Conservation (phyloP, 2,113 vertebrate species). For the Rhinolophus sinicus region DNA sequence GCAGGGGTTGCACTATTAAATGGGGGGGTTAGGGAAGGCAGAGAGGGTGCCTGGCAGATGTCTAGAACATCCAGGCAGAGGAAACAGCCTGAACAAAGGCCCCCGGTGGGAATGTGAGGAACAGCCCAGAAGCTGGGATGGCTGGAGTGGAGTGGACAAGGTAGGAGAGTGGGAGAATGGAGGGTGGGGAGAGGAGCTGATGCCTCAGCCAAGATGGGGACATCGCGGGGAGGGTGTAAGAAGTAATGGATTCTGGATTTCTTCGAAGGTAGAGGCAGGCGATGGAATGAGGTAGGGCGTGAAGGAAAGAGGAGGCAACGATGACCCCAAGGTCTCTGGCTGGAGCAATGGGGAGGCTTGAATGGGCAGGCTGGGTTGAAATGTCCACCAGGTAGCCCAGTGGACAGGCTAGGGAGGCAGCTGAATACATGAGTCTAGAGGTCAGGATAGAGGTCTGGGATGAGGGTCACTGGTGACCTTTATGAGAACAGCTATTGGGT, state of each 20-base stretch:
- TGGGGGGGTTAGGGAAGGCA: not conserved
- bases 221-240: not conserved
- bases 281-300: no score
- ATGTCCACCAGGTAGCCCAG: not conserved
- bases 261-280: not conserved
- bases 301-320: not conserved
- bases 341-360: not conserved
- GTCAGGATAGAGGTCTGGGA: not conserved
- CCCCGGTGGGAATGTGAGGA: not conserved
- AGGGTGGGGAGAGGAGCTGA: no score
- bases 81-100: not conserved
- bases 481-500: not conserved
- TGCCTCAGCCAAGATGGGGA: no score
- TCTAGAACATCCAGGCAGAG: not conserved
- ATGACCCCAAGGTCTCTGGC: not conserved
- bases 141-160: not conserved
- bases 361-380: not conserved
- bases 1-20: not conserved
- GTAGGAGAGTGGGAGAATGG: accelerated
- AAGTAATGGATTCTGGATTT: not conserved
- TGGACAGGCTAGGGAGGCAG: not conserved
- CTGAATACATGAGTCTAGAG: not conserved
- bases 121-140: not conserved
- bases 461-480: not conserved
- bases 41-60: not conserved